Conservation (phyloP, 2,797 vertebrate genomes). For the Crocidura indochinensis region DNA sequence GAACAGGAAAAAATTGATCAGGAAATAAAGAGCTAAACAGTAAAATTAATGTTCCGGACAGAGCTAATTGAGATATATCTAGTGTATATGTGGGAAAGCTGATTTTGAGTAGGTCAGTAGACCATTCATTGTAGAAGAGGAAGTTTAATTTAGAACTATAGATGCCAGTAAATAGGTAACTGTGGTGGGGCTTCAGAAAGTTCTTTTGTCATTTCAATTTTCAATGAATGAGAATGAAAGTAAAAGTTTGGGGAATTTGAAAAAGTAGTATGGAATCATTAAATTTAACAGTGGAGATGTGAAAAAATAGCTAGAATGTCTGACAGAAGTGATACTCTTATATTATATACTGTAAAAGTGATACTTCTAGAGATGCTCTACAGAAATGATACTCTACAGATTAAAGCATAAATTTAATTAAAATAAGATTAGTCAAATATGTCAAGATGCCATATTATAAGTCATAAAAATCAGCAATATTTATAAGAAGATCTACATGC, state of each 20-base stretch:
- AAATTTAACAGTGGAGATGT: neutral
- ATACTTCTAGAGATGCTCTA: neutral
- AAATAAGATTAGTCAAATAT: neutral
- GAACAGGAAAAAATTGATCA: too few species aligned
- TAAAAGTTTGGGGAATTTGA: neutral
- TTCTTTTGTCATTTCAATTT: constrained; percentile 17
- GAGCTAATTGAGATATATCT: neutral
- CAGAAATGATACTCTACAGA: neutral
- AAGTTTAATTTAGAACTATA: neutral
- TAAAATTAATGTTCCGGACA: neutral
- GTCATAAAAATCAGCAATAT: neutral
- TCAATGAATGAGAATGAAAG: constrained; percentile 16
- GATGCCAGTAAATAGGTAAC: accelerated
- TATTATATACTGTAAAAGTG: neutral
- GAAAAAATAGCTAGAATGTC: neutral
- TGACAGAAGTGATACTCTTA: neutral
- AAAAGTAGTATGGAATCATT: neutral
- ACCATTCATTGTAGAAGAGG: neutral
- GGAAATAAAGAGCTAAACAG: neutral
- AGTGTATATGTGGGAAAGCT: neutral
- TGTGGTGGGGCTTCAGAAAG: neutral
- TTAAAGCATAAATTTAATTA: neutral
- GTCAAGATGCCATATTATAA: neutral
- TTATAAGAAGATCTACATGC: neutral
- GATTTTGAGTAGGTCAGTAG: neutral